Conservation (phyloP, 2,888 invertebrate species). For the Dichetophora obliterata region DNA sequence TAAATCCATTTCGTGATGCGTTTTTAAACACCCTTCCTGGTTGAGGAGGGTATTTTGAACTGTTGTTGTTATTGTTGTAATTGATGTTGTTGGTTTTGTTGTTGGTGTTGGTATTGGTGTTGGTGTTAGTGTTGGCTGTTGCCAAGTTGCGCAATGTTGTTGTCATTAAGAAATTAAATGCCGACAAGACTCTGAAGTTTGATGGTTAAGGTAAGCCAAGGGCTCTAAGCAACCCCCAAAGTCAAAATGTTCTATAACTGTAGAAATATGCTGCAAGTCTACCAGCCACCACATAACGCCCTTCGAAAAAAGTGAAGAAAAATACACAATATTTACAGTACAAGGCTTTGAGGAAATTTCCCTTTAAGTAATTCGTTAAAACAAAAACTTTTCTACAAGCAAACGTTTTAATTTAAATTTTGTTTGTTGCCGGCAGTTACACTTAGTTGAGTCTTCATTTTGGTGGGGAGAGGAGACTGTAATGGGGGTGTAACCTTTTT, state of each 20-base stretch:
- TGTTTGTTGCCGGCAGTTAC: slow-evolving; percentile 8
- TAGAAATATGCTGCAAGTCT: not conserved
- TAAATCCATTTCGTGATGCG: slow-evolving; percentile 16
- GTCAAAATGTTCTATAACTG: not conserved
- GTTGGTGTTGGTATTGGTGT: slow-evolving; percentile 19
- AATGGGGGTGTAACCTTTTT: too few relatives aligned
- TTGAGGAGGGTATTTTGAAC: slow-evolving; percentile 13
- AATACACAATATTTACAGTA: not conserved
- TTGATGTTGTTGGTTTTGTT: not conserved
- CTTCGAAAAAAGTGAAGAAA: not conserved
- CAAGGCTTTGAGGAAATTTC: not conserved
- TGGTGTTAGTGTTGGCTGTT: slow-evolving; percentile 5
- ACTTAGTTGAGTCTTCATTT: not conserved
- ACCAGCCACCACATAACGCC: not conserved
- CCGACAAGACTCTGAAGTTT: slow-evolving; percentile 1
- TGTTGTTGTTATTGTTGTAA: not conserved
- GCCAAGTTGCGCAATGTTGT: slow-evolving; percentile 28
- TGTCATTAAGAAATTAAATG: slow-evolving; percentile 37
- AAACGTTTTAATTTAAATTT: slow-evolving; percentile 33
- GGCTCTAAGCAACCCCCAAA: slow-evolving; percentile 8
- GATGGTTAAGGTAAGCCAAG: not conserved
- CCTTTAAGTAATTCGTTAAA: slow-evolving; percentile 3
- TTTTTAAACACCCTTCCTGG: slow-evolving; percentile 15
- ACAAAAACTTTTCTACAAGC: not conserved
- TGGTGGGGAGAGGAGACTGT: not conserved